A percentile compares a stretch with the other conserved stretches of the same genome.
Conservation (phyloP, 1,140 invertebrate species). For the Copidosoma floridanum region DNA sequence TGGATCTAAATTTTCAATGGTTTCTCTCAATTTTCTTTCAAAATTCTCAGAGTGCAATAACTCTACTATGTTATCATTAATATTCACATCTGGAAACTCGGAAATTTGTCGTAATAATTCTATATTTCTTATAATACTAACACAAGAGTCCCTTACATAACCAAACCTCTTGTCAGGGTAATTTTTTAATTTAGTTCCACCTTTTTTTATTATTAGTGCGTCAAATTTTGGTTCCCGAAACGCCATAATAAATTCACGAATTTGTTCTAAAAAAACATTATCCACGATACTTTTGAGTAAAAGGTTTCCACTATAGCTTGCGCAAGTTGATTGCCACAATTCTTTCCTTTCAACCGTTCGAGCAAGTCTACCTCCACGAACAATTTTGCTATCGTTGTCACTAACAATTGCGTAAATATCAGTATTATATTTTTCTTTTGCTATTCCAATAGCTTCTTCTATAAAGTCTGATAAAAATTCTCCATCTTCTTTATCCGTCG, state of each 20-base stretch:
- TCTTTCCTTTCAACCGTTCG: neutral
- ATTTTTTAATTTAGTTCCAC: conserved; percentile 3
- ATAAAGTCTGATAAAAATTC: no score
- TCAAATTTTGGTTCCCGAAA: conserved; percentile 1
- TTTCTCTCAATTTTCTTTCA: neutral
- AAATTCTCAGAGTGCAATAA: neutral
- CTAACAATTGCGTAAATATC: no score
- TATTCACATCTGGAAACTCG: neutral
- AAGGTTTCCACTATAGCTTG: neutral
- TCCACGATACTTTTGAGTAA: neutral
- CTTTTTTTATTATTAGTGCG: neutral
- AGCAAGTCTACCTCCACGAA: neutral
- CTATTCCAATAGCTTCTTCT: no score
- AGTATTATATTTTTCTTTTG: no score
- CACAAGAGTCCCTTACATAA: neutral
- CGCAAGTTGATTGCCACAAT: neutral
- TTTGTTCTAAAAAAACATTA: neutral
- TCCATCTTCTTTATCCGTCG: no score
- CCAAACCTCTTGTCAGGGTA: neutral
- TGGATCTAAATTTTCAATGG: neutral
- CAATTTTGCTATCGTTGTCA: neutral
- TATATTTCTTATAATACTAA: neutral
- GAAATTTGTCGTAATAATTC: neutral
- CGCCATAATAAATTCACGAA: neutral
- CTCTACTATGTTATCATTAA: neutral